phyloP scores from a whole-genome alignment of 2,113 vertebrate species.

The Etia nguti region DNA sequence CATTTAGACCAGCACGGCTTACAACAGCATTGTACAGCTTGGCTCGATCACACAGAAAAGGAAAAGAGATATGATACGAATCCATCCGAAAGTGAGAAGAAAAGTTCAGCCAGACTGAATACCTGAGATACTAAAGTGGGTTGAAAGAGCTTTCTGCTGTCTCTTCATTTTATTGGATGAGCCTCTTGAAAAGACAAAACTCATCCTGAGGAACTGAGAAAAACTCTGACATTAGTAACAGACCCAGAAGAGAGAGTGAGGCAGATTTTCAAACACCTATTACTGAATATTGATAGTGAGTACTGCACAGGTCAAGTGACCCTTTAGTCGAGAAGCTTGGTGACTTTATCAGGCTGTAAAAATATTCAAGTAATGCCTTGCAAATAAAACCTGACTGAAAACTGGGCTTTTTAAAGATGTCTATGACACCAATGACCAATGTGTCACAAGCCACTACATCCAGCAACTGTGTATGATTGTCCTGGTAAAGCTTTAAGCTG shows the following conservation, averaged over 20 bases:
- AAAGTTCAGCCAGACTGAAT: neutral
- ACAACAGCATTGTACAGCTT: neutral
- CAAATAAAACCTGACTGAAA: neutral
- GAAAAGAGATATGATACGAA: neutral
- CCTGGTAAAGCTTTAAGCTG: neutral
- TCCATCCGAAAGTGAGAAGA: neutral
- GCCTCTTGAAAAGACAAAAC: neutral
- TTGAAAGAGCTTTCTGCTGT: neutral
- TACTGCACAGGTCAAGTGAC: neutral
- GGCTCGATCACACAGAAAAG: slow-evolving; percentile 37
- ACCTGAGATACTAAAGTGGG: slow-evolving; percentile 44
- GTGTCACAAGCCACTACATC: neutral
- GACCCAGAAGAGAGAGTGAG: neutral
- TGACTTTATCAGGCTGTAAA: neutral
- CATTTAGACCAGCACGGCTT: neutral
- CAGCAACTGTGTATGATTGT: neutral
- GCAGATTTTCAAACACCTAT: neutral
- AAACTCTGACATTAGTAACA: neutral
- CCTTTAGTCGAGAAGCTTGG: neutral
- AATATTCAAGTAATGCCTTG: slow-evolving; percentile 42
- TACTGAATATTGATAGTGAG: neutral
- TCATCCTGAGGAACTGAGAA: neutral
- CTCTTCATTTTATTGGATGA: neutral
- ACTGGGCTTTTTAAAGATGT: neutral
- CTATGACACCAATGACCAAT: slow-evolving; percentile 1